phyloP scores from a whole-genome alignment of 2,113 vertebrate genomes.

The Charina bottae region DNA sequence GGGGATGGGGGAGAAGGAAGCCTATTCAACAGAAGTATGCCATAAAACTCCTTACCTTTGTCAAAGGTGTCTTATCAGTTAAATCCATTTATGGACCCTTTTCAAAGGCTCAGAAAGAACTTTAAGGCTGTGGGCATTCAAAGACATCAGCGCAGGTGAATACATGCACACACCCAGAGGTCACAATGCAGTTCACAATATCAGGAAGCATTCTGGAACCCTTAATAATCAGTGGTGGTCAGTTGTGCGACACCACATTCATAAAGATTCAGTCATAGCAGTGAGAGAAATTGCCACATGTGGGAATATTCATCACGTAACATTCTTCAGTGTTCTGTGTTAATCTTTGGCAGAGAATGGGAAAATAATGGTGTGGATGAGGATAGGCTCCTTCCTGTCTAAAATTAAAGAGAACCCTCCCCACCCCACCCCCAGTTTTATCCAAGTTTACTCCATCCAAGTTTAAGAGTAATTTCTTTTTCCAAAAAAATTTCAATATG shows the following conservation, averaged over 20 bases:
- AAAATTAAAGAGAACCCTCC: neutral
- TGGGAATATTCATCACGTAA: neutral
- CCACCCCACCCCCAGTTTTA: neutral
- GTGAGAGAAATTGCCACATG: neutral
- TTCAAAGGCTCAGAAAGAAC: neutral
- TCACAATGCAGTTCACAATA: neutral
- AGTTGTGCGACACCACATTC: neutral
- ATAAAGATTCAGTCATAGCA: neutral
- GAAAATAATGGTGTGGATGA: neutral
- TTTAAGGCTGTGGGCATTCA: neutral
- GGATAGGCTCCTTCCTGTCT: neutral
- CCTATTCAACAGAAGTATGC: neutral
- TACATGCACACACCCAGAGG: neutral
- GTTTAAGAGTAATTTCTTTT: neutral
- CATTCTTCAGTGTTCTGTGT: neutral
- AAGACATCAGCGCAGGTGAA: neutral
- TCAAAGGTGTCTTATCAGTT: neutral
- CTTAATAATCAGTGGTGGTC: neutral
- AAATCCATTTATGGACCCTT: neutral
- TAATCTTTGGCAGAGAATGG: neutral
- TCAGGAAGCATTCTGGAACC: neutral
- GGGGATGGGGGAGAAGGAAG: neutral
- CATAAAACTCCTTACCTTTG: neutral
- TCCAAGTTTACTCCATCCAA: neutral
- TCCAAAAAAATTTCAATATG: neutral